These are phyloP conservation scores for Nerophis ophidion DNA, from an alignment of 2,113 vertebrate genomes.

Conservation along the genomic window DNA sequence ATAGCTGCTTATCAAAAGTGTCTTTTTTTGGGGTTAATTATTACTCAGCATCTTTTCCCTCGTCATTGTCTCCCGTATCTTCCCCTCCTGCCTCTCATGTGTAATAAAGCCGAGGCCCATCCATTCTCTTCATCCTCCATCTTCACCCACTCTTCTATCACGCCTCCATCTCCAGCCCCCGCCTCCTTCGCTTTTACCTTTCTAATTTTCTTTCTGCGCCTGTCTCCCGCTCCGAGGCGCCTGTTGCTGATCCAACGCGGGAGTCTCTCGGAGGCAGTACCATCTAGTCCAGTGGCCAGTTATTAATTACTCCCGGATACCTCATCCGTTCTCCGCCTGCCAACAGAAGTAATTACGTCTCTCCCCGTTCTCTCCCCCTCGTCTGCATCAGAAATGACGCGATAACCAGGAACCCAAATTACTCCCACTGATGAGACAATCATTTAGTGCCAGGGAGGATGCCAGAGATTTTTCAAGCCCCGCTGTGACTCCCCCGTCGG, in stretches of 20 bases:
- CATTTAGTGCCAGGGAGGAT: slow-evolving; percentile 49
- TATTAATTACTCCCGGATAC: slow-evolving; percentile 66
- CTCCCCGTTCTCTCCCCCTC: slow-evolving; percentile 41
- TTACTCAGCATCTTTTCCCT: slow-evolving; percentile 10
- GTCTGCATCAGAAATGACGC: slow-evolving; percentile 63
- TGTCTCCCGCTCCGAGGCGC: slow-evolving; percentile 36
- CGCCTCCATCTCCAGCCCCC: slow-evolving; percentile 35
- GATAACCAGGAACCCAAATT: slow-evolving; percentile 68
- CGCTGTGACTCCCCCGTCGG: slow-evolving; percentile 33
- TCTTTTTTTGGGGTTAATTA: slow-evolving; percentile 25
- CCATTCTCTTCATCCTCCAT: slow-evolving; percentile 53
- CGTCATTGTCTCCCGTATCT: slow-evolving; percentile 14
- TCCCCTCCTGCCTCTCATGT: slow-evolving; percentile 24
- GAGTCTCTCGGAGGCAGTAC: slow-evolving; percentile 24
- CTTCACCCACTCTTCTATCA: slow-evolving; percentile 36
- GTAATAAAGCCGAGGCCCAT: slow-evolving; percentile 39
- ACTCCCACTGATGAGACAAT: slow-evolving; percentile 69
- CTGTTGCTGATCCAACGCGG: slow-evolving; percentile 54
- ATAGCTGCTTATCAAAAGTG: slow-evolving; percentile 20
- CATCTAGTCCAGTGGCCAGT: slow-evolving; percentile 46
- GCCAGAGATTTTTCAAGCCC: slow-evolving; percentile 50
- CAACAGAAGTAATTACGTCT: slow-evolving; percentile 61
- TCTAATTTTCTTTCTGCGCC: slow-evolving; percentile 45
- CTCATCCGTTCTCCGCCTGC: slow-evolving; percentile 56
- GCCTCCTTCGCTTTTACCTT: slow-evolving; percentile 33